These are phyloP conservation scores for Poecilia picta DNA, from an alignment of 2,797 vertebrate genomes.

Conservation along the genomic window DNA sequence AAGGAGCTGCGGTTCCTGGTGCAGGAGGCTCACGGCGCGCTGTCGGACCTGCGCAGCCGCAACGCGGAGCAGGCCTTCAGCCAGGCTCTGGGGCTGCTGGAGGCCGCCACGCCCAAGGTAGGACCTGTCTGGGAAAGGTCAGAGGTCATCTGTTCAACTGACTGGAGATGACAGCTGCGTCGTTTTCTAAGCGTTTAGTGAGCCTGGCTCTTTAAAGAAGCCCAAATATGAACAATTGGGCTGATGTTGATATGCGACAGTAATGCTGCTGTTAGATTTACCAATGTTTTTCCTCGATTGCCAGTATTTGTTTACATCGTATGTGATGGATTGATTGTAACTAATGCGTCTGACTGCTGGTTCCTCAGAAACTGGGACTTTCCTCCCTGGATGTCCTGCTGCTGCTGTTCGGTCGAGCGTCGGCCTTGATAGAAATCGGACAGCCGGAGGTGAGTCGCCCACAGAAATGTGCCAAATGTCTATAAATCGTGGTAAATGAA, in stretches of 20 bases:
- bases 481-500: neutral
- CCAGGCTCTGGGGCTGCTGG: slow-evolving; percentile 76
- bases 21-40: slow-evolving; percentile 77
- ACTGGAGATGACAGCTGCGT: no score
- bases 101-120: slow-evolving; percentile 71
- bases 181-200: no score
- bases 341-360: neutral
- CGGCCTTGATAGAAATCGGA: slow-evolving; percentile 88
- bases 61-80: slow-evolving; percentile 87
- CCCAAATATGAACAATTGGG: no score
- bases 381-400: slow-evolving; percentile 84
- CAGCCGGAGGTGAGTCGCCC: slow-evolving; percentile 84
- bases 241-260: no score
- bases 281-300: no score
- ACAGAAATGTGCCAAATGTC: neutral
- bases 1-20: slow-evolving; percentile 71
- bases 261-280: no score
- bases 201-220: no score
- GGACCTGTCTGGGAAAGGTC: no score
- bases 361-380: slow-evolving; percentile 81
- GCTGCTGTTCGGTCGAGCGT: slow-evolving; percentile 86
- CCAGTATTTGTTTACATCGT: no score
- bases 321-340: no score
- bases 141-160: no score
- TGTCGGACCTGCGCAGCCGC: slow-evolving; percentile 82